A percentile compares a stretch with the other conserved stretches of the same genome.
Evolutionary conservation across 2,888 invertebrate species (phyloP).

Genomic region (Erebia epiphron): DNA sequence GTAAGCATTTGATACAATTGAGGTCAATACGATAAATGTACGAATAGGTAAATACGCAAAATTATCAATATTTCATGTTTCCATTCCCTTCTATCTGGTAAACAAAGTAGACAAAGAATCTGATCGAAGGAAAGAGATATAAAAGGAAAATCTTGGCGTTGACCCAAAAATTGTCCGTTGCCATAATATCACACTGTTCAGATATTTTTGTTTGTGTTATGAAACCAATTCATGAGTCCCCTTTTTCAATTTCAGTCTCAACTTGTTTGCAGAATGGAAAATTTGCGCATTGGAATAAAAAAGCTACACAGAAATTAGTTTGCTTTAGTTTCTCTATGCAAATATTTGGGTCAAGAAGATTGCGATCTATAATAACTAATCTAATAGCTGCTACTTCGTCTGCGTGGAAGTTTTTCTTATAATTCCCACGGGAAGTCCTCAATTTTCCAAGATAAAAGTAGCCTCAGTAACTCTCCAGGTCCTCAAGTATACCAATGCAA

Average conservation of each 20-base stretch:
- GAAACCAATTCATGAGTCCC: slow-evolving; percentile 6
- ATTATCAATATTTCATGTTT: background rate
- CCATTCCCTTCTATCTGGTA: background rate
- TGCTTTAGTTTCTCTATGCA: too few relatives aligned
- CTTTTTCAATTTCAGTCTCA: slow-evolving; percentile 1
- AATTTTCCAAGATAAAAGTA: too few relatives aligned
- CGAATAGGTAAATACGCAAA: background rate
- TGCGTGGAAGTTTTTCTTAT: too few relatives aligned
- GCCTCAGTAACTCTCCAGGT: too few relatives aligned
- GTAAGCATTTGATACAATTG: background rate
- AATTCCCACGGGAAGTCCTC: too few relatives aligned
- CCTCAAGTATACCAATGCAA: too few relatives aligned
- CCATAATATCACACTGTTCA: slow-evolving; percentile 20
- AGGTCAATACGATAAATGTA: background rate
- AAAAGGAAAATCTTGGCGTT: slow-evolving; percentile 23
- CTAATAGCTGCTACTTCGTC: too few relatives aligned
- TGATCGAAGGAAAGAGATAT: slow-evolving; percentile 17
- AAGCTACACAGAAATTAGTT: background rate
- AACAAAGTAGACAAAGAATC: slow-evolving; percentile 12
- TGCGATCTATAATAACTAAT: too few relatives aligned
- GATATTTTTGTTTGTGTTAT: slow-evolving; percentile 18
- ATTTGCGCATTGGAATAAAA: background rate
- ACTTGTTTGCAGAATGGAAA: background rate
- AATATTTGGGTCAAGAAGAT: too few relatives aligned
- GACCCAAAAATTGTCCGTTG: slow-evolving; percentile 22